phyloP scores from a whole-genome alignment of 2,888 invertebrate genomes.

The Dione juno region DNA sequence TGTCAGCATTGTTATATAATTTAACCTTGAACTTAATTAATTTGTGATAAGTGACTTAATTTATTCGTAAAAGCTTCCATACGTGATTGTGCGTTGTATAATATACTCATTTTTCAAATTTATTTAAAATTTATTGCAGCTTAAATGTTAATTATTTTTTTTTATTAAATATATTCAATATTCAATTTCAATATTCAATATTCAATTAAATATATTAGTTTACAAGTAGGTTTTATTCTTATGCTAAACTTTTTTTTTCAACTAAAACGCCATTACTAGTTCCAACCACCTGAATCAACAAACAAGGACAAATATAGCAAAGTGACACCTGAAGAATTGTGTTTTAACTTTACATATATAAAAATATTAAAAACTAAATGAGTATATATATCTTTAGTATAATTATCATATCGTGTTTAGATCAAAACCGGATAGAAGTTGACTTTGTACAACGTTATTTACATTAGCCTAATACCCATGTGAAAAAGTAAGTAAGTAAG shows the following conservation, averaged over 20 bases:
- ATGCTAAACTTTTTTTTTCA: background rate
- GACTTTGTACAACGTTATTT: background rate
- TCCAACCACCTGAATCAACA: conserved; percentile 7
- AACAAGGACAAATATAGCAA: background rate
- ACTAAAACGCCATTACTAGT: background rate
- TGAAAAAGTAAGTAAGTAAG: too few species aligned
- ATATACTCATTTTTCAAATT: background rate
- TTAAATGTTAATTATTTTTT: too few species aligned
- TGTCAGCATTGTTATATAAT: conserved; percentile 15
- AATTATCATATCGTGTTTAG: background rate
- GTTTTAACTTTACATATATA: background rate
- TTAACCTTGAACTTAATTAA: conserved; percentile 30
- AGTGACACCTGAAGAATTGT: background rate
- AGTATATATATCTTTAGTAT: background rate
- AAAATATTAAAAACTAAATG: background rate
- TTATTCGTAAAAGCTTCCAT: background rate
- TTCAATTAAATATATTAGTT: background rate
- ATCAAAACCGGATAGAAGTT: conserved; percentile 3
- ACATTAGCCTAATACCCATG: background rate
- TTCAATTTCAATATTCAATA: too few species aligned
- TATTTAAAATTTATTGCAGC: background rate
- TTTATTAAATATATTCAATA: too few species aligned
- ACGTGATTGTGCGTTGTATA: background rate
- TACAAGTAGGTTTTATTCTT: background rate
- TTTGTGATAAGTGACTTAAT: conserved; percentile 4